phyloP scores from a whole-genome alignment of 1,140 invertebrate genomes.

The Lepidurus arcticus region DNA sequence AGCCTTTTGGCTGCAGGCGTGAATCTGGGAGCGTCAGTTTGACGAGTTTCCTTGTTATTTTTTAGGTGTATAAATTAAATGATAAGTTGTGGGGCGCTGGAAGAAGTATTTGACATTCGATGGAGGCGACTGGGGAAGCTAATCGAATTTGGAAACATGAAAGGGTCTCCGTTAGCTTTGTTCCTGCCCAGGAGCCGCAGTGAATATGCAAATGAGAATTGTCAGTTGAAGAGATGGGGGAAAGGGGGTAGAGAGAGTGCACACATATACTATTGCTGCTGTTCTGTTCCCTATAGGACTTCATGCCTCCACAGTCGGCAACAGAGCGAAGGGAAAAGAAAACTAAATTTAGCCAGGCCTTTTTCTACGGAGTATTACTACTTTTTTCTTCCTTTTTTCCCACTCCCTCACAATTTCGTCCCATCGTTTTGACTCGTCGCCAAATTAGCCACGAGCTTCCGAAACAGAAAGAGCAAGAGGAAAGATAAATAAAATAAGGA shows the following conservation, averaged over 20 bases:
- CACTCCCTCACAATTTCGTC: not conserved
- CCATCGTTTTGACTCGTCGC: constrained; percentile 17
- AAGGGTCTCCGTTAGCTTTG: constrained; percentile 21
- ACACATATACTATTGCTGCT: not conserved
- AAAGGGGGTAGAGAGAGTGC: not conserved
- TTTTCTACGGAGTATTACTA: not conserved
- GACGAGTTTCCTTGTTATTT: not conserved
- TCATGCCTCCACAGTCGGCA: not conserved
- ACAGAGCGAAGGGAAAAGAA: not conserved
- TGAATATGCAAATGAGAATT: constrained; percentile 2
- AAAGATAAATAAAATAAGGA: not conserved
- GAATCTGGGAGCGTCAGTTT: no score
- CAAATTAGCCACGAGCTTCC: not conserved
- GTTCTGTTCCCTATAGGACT: not conserved
- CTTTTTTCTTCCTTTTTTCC: not conserved
- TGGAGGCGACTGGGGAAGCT: not conserved
- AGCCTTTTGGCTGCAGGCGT: no score
- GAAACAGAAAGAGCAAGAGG: not conserved
- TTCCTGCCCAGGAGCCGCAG: not conserved
- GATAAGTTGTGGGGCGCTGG: not conserved
- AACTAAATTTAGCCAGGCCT: constrained; percentile 11
- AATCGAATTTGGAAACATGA: constrained; percentile 19
- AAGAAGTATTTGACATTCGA: not conserved
- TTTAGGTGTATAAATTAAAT: not conserved
- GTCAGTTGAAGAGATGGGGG: not conserved